Base-by-base conservation (phyloP, 2,888 invertebrate genomes). In the Ophonus ardosiacus region DNA sequence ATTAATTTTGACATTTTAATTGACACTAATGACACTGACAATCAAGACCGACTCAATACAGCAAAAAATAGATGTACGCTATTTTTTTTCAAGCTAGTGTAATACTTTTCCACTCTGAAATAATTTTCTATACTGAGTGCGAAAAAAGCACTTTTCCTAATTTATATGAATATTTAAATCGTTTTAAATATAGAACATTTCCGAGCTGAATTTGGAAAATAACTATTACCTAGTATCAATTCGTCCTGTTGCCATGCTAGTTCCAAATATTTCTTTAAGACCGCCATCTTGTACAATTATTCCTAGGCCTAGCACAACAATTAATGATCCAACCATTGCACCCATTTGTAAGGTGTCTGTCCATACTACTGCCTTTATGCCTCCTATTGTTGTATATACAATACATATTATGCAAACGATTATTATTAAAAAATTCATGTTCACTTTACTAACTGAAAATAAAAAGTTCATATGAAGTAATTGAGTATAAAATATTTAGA, bases 331-430 rank as follows among this genome's bases (percentile, higher is more conserved):
- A n/a, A 91, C 87, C 90, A 90, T 91, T 2, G 91, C 88, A 21
- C 86, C 87, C n/a, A 91, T 90, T 88, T 91, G 91, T 76, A 91
- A 86, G 51, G 90, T 89, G 43, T 91, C 91, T 13, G 90, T 90
- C 91, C 91, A 91, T 21, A 91, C 89, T 7, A 91, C 91, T 2
- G 91, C 90, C 86, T 90, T 90, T 15, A 91, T 88, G 13, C 91
- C 91, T 40, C 91, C 91, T 51, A 95, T 88, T 0, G 95, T 94
- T 10, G 95, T 95, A 87, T 96, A 95, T 40, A 95, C 94, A 17
- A 95, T 95, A 88, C 96, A 96, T 0, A 94, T 92, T 1, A 93
- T 90, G 87, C 95, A 95, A 7, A 95, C 92, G 0, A 95, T 92
- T 1, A 94, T 93, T 0, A 95, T 93, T 43, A 95, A 92, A 0